Conservation (phyloP, 2,113 vertebrate genomes). For the Hippocampus abdominalis region DNA sequence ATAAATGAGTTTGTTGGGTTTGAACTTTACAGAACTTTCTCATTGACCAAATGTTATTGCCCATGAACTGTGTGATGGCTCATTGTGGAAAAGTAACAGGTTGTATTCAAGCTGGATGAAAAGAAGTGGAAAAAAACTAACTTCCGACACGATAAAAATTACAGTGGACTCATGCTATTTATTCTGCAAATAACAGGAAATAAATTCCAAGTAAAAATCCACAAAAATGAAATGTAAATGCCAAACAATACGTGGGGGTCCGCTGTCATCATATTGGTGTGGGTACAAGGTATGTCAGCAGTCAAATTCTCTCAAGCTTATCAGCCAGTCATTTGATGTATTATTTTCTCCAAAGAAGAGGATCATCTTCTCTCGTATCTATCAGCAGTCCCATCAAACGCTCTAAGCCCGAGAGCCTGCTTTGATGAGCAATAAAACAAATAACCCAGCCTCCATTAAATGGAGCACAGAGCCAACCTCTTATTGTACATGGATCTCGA, state of each 20-base stretch:
- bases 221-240: background rate
- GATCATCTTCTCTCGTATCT: constrained; percentile 13
- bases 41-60: background rate
- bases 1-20: background rate
- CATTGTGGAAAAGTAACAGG: background rate
- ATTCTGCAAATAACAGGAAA: background rate
- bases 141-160: no score
- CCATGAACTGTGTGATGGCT: background rate
- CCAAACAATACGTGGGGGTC: background rate
- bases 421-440: constrained; percentile 55
- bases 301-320: constrained; percentile 6
- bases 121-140: background rate
- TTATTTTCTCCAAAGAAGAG: constrained; percentile 8
- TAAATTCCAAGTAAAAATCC: no score
- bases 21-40: background rate
- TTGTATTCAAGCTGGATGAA: background rate
- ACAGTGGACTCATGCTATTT: no score
- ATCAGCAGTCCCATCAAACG: constrained; percentile 12
- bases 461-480: constrained; percentile 24
- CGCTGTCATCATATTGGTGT: background rate
- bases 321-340: constrained; percentile 20
- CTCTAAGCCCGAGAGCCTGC: constrained; percentile 37
- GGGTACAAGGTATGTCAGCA: background rate
- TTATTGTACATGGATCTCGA: constrained; percentile 16
- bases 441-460: constrained; percentile 60